A percentile compares a stretch with the other conserved stretches of the same genome.
Evolutionary conservation across 2,888 invertebrate genomes (phyloP).

Genomic region (Pachydiplax longipennis): DNA sequence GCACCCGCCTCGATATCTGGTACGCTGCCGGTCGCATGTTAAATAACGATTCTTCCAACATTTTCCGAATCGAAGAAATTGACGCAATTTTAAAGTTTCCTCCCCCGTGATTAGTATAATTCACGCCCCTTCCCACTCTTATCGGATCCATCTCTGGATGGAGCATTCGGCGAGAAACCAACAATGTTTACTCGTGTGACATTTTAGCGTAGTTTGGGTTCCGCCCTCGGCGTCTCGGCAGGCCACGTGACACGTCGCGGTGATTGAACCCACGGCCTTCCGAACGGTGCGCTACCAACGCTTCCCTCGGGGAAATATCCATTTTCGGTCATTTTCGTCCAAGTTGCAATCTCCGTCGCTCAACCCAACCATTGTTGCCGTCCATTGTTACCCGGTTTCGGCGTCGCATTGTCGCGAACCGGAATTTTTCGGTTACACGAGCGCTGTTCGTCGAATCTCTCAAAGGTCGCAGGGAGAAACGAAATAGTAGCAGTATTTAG

Average conservation of each 20-base stretch:
- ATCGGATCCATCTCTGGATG: not conserved
- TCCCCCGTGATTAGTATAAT: too few species aligned
- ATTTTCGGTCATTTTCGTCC: not conserved
- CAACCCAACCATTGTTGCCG: not conserved
- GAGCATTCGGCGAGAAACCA: not conserved
- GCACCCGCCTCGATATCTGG: too few species aligned
- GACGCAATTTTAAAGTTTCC: too few species aligned
- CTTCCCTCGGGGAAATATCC: not conserved
- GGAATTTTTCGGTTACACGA: not conserved
- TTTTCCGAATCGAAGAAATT: too few species aligned
- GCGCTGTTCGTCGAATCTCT: not conserved
- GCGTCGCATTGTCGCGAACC: not conserved
- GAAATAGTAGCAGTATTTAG: not conserved
- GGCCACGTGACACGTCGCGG: slow-evolving; percentile 30
- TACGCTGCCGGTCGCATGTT: too few species aligned
- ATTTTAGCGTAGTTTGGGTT: not conserved
- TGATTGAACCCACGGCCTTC: slow-evolving; percentile 43
- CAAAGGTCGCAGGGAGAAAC: not conserved
- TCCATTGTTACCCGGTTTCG: not conserved
- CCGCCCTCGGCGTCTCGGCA: slow-evolving; percentile 13
- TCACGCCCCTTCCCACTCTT: not conserved
- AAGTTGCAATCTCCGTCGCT: not conserved
- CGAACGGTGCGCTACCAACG: slow-evolving; percentile 37
- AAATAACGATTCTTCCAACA: too few species aligned
- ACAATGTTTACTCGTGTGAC: not conserved